Conservation (phyloP, 2,113 vertebrate species). For the Mystacornis crossleyi region DNA sequence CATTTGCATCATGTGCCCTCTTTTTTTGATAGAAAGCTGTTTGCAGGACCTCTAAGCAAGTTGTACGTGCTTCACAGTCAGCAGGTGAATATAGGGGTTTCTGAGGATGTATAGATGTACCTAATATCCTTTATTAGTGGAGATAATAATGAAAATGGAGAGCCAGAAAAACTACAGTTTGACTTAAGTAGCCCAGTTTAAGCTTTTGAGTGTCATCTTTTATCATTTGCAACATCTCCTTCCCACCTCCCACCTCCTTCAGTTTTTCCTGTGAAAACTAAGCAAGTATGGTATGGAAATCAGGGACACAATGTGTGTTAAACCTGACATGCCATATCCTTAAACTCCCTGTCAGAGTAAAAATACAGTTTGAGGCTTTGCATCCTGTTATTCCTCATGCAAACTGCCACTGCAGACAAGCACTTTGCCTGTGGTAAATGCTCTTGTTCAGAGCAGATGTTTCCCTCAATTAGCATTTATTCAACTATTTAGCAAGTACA, state of each 20-base stretch:
- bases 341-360: constrained; percentile 38
- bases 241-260: constrained; percentile 32
- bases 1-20: background rate
- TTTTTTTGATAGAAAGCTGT: background rate
- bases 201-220: constrained; percentile 8
- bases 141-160: background rate
- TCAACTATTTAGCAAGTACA: constrained; percentile 55
- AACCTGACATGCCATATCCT: constrained; percentile 6
- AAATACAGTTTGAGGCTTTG: constrained; percentile 22
- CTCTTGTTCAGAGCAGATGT: constrained; percentile 68
- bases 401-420: constrained; percentile 59
- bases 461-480: constrained; percentile 70
- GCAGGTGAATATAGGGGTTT: background rate
- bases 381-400: constrained; percentile 41
- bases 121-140: background rate
- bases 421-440: constrained; percentile 68
- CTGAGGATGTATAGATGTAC: background rate
- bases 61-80: background rate
- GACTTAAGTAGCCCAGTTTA: background rate
- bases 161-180: background rate
- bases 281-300: constrained; percentile 54
- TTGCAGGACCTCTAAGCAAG: background rate
- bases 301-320: constrained; percentile 22
- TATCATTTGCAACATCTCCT: background rate
- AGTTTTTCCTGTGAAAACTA: constrained; percentile 25